Evolutionary conservation across 2,113 vertebrate genomes (phyloP), one percentile per base, ranked within the genome.

Genomic region (Tragulus kanchil): DNA sequence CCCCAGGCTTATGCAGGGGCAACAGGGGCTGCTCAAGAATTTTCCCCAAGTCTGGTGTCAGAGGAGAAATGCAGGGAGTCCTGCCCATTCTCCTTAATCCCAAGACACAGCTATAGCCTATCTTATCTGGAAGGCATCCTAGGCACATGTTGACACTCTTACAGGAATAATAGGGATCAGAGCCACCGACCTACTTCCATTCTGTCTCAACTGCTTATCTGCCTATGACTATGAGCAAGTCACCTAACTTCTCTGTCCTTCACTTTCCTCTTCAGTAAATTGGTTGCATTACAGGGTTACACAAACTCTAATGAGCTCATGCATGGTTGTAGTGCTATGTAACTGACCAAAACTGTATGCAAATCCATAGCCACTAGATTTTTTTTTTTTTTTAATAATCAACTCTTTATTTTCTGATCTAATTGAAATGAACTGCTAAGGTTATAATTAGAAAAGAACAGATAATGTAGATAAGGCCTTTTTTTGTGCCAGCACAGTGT

Each of bases 331-430:
- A 8, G 8, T n/a, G 42, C 71, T 71, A 0, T 42, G 11, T 42
- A 71, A 71, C 67, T 71, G 67, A 71, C 67, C 67, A 42, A 42
- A 21, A 71, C 19, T 86, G 52, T 73, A 75, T 82, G 54, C 21
- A 84, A 85, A 89, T 61, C 64, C 7, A 26, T 1, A 16, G 36
- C 25, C 11, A 15, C 26, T 78, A 19, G 14, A 59, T 28, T 89
- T 94, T 79, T 36, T n/a, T n/a, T n/a, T n/a, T n/a, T n/a, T n/a
- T n/a, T 79, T 15, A 85, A 8, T 91, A 59, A 77, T 59, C 42
- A 75, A 59, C 0, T 69, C 17, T 95, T 94, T 17, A 52, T 77
- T 94, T 96, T 92, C 21, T 93, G 54, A 93, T 90, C 3, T 78
- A 77, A 48, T 85, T 82, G n/a, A 65, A 94, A 81, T 90, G n/a